Percentiles rank a stretch among this genome's conserved stretches.
phyloP scores from a whole-genome alignment of 1,140 invertebrate genomes.

The Druon quercuslanigerum region DNA sequence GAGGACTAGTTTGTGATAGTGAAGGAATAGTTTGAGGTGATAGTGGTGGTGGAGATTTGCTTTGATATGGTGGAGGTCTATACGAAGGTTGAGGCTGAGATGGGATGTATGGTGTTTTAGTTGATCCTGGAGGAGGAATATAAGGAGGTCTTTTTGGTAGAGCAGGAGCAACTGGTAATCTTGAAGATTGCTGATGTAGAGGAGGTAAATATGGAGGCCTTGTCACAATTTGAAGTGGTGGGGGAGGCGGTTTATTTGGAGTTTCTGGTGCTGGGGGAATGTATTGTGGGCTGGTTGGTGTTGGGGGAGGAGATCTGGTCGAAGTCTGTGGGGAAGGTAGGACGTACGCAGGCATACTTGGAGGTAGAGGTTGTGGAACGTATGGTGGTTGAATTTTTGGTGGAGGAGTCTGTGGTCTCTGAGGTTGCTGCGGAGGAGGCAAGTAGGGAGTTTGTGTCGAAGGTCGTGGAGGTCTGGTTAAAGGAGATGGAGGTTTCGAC shows the following conservation, averaged over 20 bases:
- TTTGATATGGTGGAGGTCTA: constrained; percentile 41
- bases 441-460: constrained; percentile 20
- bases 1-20: constrained; percentile 30
- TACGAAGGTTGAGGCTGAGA: neutral
- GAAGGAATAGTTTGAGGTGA: constrained; percentile 35
- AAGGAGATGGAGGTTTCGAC: neutral
- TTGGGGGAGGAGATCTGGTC: constrained; percentile 10
- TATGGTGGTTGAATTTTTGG: neutral
- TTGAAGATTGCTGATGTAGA: constrained; percentile 31
- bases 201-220: constrained; percentile 37
- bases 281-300: constrained; percentile 17
- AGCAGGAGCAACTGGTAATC: constrained; percentile 29
- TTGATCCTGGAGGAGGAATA: constrained; percentile 34
- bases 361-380: too few relatives aligned
- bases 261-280: too few relatives aligned
- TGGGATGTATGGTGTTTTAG: constrained; percentile 25
- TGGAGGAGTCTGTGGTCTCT: constrained; percentile 19
- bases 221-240: constrained; percentile 37
- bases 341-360: constrained; percentile 33
- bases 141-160: constrained; percentile 40
- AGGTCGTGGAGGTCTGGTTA: constrained; percentile 9
- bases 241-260: too few relatives aligned
- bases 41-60: constrained; percentile 30
- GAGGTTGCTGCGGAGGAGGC: constrained; percentile 36
- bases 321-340: constrained; percentile 5